A percentile compares a stretch with the other conserved stretches of the same genome.
Conservation (phyloP, 2,113 vertebrate genomes). For the Atherinomorus stipes region DNA sequence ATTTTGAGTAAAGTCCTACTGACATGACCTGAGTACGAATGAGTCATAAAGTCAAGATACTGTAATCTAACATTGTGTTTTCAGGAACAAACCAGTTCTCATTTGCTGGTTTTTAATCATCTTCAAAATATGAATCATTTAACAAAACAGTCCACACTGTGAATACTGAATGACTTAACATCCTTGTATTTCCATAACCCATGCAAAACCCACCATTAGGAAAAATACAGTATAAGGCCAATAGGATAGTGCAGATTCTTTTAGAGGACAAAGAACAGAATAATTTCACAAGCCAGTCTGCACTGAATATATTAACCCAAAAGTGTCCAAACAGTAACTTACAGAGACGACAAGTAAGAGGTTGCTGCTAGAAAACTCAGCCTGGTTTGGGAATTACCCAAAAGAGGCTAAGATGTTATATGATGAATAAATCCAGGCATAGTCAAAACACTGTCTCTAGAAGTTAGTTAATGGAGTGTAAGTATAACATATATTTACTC, state of each 20-base stretch:
- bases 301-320: conserved; percentile 44
- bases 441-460: conserved; percentile 16
- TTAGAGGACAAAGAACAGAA: conserved; percentile 16
- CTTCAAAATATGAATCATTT: not conserved
- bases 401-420: conserved; percentile 41
- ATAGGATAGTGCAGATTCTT: conserved; percentile 10
- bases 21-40: conserved; percentile 13
- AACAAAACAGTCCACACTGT: not conserved
- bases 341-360: conserved; percentile 49
- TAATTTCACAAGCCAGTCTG: conserved; percentile 33
- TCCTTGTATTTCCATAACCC: conserved; percentile 4
- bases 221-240: conserved; percentile 11
- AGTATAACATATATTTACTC: not conserved
- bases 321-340: conserved; percentile 47
- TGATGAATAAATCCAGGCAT: conserved; percentile 32
- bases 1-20: not conserved
- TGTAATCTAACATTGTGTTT: conserved; percentile 6
- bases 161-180: not conserved
- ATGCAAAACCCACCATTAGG: not conserved
- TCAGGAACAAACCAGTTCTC: not conserved
- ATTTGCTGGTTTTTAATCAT: not conserved
- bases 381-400: conserved; percentile 43
- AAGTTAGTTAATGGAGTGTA: not conserved
- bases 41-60: conserved; percentile 1
- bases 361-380: conserved; percentile 42